Evolutionary conservation across 2,113 vertebrate species (phyloP), one percentile per base, ranked within the genome.

Genomic region (Pygoscelis adeliae): DNA sequence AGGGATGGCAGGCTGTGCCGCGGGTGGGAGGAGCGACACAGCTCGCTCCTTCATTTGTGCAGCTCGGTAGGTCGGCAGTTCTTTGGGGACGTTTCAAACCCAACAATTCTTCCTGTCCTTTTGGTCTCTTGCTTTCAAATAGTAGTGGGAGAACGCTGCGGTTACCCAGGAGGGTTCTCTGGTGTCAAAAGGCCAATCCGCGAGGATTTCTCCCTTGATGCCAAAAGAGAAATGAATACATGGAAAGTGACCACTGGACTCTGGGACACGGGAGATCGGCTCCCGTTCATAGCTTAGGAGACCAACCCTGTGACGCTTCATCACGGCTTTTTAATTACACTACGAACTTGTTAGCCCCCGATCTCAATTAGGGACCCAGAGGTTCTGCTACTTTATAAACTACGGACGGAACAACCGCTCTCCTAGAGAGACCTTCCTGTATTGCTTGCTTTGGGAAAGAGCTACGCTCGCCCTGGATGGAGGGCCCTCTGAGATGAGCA

Each of bases 391-490:
- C 44, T 84, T n/a, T n/a, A 30, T 32, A 23, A 74, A 27, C 44
- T 71, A 11, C 2, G 7, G 13, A 9, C 1, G 2, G n/a, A 73
- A 46, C 38, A 42, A 30, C 0, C 2, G 7, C 11, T 22, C 26
- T 80, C 9, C 32, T 6, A 26, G 30, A 46, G 58, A 62, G 9
- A 23, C 42, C 5, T 80, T 70, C 27, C 32, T n/a, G 10, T 40
- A 5, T 32, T 32, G 22, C 36, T 65, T 52, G 44, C 25, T 67
- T 67, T 55, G 46, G 55, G 15, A 38, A 66, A 71, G 22, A 55
- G 16, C 62, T 66, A 4, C 0, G 0, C 26, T 16, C 10, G 36
- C n/a, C 22, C 10, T 49, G 38, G 18, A 42, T 19, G 13, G 34
- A 55, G 15, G 11, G 32, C 27, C 73, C 21, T 25, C 50, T 0